A percentile compares a stretch with the other conserved stretches of the same genome.
Evolutionary conservation across 2,888 invertebrate genomes (phyloP).

Genomic region (Physocephala rufipes): DNA sequence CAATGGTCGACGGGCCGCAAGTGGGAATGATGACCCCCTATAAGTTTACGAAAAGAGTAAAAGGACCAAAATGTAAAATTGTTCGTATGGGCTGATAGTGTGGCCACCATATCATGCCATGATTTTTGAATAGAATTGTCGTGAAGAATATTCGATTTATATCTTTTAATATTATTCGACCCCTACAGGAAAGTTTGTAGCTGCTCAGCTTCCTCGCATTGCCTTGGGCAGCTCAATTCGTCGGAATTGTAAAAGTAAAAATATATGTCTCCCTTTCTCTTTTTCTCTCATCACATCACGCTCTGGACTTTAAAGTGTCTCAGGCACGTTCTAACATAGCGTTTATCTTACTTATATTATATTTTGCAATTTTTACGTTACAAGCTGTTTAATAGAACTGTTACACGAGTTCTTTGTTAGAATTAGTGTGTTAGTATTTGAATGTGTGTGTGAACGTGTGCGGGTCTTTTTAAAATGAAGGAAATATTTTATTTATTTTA

Average conservation of each 20-base stretch:
- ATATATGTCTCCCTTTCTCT: background rate
- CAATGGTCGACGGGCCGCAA: too few species aligned
- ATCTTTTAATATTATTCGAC: too few species aligned
- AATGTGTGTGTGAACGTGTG: background rate
- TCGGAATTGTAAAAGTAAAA: too few species aligned
- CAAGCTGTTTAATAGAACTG: conserved; percentile 20
- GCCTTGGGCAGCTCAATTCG: too few species aligned
- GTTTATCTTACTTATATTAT: background rate
- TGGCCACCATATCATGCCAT: background rate
- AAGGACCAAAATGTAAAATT: too few species aligned
- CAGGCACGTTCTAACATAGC: background rate
- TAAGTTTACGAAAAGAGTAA: too few species aligned
- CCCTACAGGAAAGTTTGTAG: too few species aligned
- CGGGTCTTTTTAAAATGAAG: background rate
- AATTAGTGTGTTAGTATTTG: background rate
- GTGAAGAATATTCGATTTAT: too few species aligned
- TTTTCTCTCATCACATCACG: conserved; percentile 9
- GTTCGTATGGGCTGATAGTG: too few species aligned
- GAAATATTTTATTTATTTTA: conserved; percentile 19
- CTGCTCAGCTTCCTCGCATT: too few species aligned
- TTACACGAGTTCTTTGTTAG: background rate
- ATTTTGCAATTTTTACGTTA: conserved; percentile 2
- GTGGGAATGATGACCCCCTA: too few species aligned
- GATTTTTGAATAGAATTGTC: background rate
- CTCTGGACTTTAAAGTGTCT: background rate